Evolutionary conservation across 2,888 invertebrate genomes (phyloP), one percentile per base, ranked within the genome.

Genomic region (Drosophila austrosaltans): DNA sequence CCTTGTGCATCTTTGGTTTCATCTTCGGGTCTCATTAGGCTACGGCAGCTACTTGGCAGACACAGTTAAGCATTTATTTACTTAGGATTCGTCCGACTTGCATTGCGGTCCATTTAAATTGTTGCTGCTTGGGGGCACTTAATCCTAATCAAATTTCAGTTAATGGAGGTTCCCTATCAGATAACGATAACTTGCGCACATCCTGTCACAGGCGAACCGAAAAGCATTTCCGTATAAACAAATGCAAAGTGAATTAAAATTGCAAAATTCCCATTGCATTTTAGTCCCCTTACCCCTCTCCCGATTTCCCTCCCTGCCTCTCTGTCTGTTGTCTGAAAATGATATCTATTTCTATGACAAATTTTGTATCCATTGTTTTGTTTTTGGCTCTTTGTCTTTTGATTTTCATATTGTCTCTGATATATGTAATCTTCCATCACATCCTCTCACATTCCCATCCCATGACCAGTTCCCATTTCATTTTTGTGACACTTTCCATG

Each of bases 61-160:
- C 78, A 72, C 78, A 72, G 78, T 76, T 78, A 73, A 72, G 78
- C 70, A 70, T 72, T 78, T 78, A 64, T 79, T 79, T 79, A 67
- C 66, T 71, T 58, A 75, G 76, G 74, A 56, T 65, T 42, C 28
- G 10, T 42, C 30, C 40, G 25, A 30, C 16, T 36, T 53, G 40
- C 39, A 48, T 57, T 57, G 63, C 39, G 32, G 57, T 44, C 28
- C 28, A 44, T 44, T 44, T 20, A 8, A 32, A 61, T 30, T 40
- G 28, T 12, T 40, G n/a, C 40, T 48, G 48, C 16, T 16, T 16
- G 16, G 16, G 28, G 59, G 42, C 59, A 59, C 30, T 44, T 44
- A 44, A 59, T 42, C 30, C 28, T 44, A 44, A 59, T 42, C 40
- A 42, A 59, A 25, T 42, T 25, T 57, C 57, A 57, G 48, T 48